Conservation (phyloP, 2,113 vertebrate genomes). For the Chascanopsetta lugubris region DNA sequence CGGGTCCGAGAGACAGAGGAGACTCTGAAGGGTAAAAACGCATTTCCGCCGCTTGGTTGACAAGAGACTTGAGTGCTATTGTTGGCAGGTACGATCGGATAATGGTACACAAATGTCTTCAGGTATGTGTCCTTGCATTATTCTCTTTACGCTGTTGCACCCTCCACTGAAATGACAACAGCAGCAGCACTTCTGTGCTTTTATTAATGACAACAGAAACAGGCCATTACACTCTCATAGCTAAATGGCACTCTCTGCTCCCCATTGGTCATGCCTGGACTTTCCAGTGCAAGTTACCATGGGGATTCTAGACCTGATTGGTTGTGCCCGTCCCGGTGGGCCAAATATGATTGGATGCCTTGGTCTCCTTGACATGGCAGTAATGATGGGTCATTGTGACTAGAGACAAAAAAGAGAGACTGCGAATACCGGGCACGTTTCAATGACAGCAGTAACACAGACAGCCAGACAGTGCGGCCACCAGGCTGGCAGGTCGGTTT, state of each 20-base stretch:
- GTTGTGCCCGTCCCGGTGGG: conserved; percentile 42
- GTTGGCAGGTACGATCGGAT: conserved; percentile 26
- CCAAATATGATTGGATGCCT: conserved; percentile 71
- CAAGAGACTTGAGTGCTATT: conserved; percentile 31
- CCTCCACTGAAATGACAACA: conserved; percentile 43
- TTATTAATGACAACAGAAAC: conserved; percentile 77
- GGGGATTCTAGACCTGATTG: conserved; percentile 70
- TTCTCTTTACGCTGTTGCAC: conserved; percentile 18
- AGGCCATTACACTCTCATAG: conserved; percentile 71
- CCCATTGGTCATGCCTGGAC: conserved; percentile 62
- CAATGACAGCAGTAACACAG: conserved; percentile 73
- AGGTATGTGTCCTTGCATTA: conserved; percentile 44
- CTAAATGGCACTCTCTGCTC: conserved; percentile 52
- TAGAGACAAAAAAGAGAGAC: conserved; percentile 66
- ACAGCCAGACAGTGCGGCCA: conserved; percentile 54
- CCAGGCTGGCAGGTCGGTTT: conserved; percentile 26
- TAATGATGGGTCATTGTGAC: conserved; percentile 72
- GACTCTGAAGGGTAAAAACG: conserved; percentile 59
- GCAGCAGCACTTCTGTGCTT: conserved; percentile 63
- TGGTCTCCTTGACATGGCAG: conserved; percentile 77
- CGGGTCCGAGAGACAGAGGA: conserved; percentile 53
- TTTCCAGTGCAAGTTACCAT: conserved; percentile 73
- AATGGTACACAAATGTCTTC: conserved; percentile 26
- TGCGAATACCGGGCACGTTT: conserved; percentile 67
- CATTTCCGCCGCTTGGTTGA: conserved; percentile 30